phyloP scores from a whole-genome alignment of 2,888 invertebrate species.

The Ochlodes sylvanus region DNA sequence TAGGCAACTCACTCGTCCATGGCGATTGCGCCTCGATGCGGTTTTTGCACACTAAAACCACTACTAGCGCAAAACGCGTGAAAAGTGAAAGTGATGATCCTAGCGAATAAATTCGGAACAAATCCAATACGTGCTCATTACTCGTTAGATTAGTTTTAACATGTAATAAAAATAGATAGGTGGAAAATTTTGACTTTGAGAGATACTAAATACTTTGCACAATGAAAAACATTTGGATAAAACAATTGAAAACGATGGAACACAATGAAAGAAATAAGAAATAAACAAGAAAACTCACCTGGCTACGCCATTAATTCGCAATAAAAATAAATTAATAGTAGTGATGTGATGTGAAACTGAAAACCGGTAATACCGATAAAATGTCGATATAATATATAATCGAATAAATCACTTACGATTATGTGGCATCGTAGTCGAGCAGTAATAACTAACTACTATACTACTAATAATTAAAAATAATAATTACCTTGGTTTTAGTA shows the following conservation, averaged over 20 bases:
- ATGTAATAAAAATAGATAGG: constrained; percentile 74
- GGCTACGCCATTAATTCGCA: constrained; percentile 85
- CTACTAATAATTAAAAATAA: no score
- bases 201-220: constrained; percentile 78
- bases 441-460: no score
- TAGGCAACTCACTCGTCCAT: constrained; percentile 82
- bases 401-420: not conserved
- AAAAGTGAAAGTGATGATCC: constrained; percentile 85
- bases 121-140: constrained; percentile 84
- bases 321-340: constrained; percentile 77
- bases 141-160: constrained; percentile 76
- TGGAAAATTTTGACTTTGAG: constrained; percentile 81
- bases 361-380: constrained; percentile 12
- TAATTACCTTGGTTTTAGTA: no score
- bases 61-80: constrained; percentile 73
- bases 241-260: constrained; percentile 83
- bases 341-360: no score
- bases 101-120: constrained; percentile 83
- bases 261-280: constrained; percentile 80
- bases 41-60: constrained; percentile 68
- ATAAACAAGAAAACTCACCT: constrained; percentile 85
- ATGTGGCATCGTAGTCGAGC: no score
- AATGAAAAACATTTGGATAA: constrained; percentile 80
- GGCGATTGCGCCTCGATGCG: constrained; percentile 69
- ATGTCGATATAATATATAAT: not conserved